Evolutionary conservation across 2,113 vertebrate species (phyloP).

Genomic region (Hippocampus barbouri): DNA sequence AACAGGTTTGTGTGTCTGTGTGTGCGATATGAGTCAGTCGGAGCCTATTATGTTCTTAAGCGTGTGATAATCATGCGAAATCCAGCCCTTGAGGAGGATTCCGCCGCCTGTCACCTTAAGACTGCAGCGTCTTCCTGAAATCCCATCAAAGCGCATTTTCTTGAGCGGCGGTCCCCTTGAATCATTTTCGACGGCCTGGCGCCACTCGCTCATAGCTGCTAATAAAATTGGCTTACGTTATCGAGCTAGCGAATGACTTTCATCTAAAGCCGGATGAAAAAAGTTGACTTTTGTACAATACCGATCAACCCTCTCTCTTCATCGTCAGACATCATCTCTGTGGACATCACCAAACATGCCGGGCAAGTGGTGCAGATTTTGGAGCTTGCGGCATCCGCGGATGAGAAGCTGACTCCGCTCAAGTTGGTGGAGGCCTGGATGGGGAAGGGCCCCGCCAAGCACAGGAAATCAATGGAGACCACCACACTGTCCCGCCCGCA

Average conservation of each 20-base stretch:
- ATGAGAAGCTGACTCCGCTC: slow-evolving; percentile 89
- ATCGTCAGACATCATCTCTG: slow-evolving; percentile 69
- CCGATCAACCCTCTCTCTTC: background rate
- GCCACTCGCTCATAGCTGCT: background rate
- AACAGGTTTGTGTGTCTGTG: slow-evolving; percentile 64
- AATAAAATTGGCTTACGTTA: background rate
- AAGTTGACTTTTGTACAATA: no score
- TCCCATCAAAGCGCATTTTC: background rate
- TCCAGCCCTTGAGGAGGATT: background rate
- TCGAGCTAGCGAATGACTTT: no score
- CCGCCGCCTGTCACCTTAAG: background rate
- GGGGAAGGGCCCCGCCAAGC: slow-evolving; percentile 83
- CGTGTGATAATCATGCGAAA: background rate
- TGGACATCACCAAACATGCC: slow-evolving; percentile 79
- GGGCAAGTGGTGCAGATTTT: slow-evolving; percentile 82
- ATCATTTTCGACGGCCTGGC: background rate
- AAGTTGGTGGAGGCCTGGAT: slow-evolving; percentile 89
- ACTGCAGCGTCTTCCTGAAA: background rate
- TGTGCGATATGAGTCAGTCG: background rate
- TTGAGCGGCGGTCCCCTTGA: background rate
- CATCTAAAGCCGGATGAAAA: no score
- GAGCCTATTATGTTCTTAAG: background rate
- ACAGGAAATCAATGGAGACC: slow-evolving; percentile 75
- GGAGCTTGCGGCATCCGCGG: slow-evolving; percentile 74
- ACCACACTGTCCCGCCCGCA: slow-evolving; percentile 76